Evolutionary conservation across 2,888 invertebrate genomes (phyloP).

Genomic region (Itoplectis maculator): DNA sequence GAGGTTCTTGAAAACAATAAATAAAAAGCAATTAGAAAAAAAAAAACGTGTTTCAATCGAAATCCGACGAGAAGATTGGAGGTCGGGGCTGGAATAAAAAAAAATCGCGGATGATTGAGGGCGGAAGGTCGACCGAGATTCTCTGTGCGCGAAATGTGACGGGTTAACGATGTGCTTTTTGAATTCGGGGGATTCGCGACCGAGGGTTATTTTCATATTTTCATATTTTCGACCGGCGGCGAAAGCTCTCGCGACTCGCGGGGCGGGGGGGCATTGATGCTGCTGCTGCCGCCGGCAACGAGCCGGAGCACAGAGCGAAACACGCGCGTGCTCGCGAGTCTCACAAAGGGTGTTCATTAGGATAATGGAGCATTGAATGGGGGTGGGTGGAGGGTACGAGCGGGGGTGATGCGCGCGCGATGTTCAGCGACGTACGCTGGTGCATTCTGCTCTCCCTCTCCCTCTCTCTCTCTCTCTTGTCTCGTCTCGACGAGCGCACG

Average conservation of each 20-base stretch:
- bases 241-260: neutral
- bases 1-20: neutral
- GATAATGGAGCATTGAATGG: constrained; percentile 73
- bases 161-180: constrained; percentile 9
- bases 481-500: constrained; percentile 18
- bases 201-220: constrained; percentile 11
- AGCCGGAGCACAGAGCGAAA: constrained; percentile 10
- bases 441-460: constrained; percentile 37
- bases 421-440: constrained; percentile 26
- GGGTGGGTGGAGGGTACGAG: constrained; percentile 37
- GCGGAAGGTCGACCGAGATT: neutral
- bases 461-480: no score
- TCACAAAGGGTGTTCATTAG: constrained; percentile 77
- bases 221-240: constrained; percentile 7
- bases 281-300: constrained; percentile 17
- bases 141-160: neutral
- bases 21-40: no score
- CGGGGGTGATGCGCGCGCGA: constrained; percentile 40
- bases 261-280: no score
- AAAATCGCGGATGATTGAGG: neutral
- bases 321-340: constrained; percentile 26
- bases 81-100: no score
- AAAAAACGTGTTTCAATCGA: neutral
- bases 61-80: neutral
- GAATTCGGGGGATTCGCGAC: neutral